phyloP scores from a whole-genome alignment of 2,888 invertebrate species.

The Pardosa pseudoannulata region DNA sequence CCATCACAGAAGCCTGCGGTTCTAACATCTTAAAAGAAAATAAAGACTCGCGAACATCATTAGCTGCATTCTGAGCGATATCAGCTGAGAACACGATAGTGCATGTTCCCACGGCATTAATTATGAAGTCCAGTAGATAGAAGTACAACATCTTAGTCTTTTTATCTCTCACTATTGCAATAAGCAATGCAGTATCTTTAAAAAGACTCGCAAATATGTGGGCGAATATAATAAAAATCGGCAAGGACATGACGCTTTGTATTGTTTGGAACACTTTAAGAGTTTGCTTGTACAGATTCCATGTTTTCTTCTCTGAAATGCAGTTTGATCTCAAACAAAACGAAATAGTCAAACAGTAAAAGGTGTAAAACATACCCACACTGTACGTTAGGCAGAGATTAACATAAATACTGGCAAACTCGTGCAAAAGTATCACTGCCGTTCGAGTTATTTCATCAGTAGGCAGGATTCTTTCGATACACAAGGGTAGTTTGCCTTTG shows the following conservation, averaged over 20 bases:
- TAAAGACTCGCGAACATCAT: constrained; percentile 14
- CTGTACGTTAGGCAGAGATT: constrained; percentile 28
- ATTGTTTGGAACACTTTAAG: not conserved
- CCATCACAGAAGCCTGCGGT: not conserved
- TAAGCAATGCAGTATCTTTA: constrained; percentile 32
- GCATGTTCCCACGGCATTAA: not conserved
- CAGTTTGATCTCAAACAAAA: not conserved
- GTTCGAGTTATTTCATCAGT: not conserved
- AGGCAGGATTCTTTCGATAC: not conserved
- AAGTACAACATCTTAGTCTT: not conserved
- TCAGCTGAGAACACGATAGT: constrained; percentile 28
- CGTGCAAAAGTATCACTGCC: constrained; percentile 9
- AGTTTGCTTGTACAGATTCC: not conserved
- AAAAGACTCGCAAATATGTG: constrained; percentile 42
- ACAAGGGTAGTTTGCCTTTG: not conserved
- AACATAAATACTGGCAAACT: constrained; percentile 32
- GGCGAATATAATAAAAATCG: constrained; percentile 21
- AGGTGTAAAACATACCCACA: constrained; percentile 24
- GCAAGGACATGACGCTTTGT: constrained; percentile 20
- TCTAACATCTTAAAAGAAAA: not conserved
- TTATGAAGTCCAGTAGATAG: constrained; percentile 16
- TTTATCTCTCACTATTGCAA: not conserved
- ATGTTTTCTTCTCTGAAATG: not conserved
- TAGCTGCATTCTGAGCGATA: not conserved
- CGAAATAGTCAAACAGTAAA: constrained; percentile 13